Base-by-base conservation (phyloP, 2,797 vertebrate genomes). In the Coranthus polyacanthus region DNA sequence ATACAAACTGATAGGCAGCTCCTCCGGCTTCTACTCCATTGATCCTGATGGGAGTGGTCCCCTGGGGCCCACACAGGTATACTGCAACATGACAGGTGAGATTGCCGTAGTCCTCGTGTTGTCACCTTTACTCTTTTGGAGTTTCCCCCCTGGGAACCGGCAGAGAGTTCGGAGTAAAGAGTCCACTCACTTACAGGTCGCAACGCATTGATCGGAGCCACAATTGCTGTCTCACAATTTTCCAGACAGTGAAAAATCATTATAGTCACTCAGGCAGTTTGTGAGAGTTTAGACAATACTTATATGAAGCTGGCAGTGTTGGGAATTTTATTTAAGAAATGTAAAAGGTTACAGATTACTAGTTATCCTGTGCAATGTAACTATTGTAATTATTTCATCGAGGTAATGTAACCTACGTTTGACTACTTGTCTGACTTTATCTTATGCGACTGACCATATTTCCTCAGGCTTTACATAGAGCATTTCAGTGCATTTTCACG, bases 41-140 rank as follows among this genome's bases (percentile, higher is more conserved):
- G 95, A 95, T 88, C 92, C 92, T 6, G 95, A 95, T 64, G 95
- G 94, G 52, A 95, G 94, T 15, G 94, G 94, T 11, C 92, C 94
- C 78, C 82, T 95, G 85, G 90, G 90, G 57, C 88, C 94, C 45
- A 69, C 92, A 26, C 90, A 92, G 73, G 94, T 94, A 12, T 95
- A 93, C 89, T 95, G 95, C 83, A 95, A 95, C 89, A 94, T 95
- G 92, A 95, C 94, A 92, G 94, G 95, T 95, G 84, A 92, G 91
- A 68, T 84, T 72, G 65, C 51, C 22, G 44, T 38, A 37, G 71
- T 66, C 68, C 79, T 65, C 49, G 5, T 13, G 57, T 57, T 50
- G 59, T 81, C 78, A 78, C 67, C 68, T 84, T 78, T 55, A 12
- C 65, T 72, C 59, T 37, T 41, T 60, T 57, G 18, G 46, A 49